Conservation (phyloP, 2,113 vertebrate genomes). For the Pleuronectes platessa region DNA sequence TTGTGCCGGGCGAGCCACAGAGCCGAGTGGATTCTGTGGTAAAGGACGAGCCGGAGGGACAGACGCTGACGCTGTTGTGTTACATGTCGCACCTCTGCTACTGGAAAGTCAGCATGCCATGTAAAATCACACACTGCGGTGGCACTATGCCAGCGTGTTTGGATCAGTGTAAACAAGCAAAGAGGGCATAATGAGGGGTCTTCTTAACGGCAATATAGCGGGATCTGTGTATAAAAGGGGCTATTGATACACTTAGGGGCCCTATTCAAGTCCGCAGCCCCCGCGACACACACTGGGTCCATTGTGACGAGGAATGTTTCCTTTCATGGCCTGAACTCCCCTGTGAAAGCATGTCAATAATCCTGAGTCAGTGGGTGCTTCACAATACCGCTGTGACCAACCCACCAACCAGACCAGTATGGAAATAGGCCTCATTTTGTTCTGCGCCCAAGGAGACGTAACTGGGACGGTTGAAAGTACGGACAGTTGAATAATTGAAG, state of each 20-base stretch:
- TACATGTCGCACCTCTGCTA: conserved; percentile 6
- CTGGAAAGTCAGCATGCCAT: background rate
- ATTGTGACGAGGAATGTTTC: conserved; percentile 86
- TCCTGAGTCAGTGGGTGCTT: conserved; percentile 76
- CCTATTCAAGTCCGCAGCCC: conserved; percentile 77
- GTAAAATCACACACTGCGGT: background rate
- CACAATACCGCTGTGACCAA: conserved; percentile 65
- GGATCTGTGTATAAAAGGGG: conserved; percentile 3
- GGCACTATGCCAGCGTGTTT: background rate
- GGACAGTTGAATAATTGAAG: conserved; percentile 53
- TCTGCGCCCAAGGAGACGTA: conserved; percentile 57
- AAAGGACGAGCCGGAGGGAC: background rate
- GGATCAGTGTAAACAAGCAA: conserved; percentile 9
- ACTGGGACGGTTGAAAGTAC: conserved; percentile 41
- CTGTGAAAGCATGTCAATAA: conserved; percentile 85
- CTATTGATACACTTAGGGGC: conserved; percentile 74
- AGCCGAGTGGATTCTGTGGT: background rate
- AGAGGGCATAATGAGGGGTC: background rate
- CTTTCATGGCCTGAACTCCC: conserved; percentile 85
- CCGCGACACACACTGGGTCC: conserved; percentile 79
- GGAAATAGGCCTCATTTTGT: conserved; percentile 69
- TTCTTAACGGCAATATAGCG: conserved; percentile 5
- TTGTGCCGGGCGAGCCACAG: background rate
- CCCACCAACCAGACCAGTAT: conserved; percentile 56
- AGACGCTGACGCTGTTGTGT: conserved; percentile 8